A percentile compares a stretch with the other conserved stretches of the same genome.
phyloP scores from a whole-genome alignment of 2,797 vertebrate species.

The Lateolabrax maculatus region DNA sequence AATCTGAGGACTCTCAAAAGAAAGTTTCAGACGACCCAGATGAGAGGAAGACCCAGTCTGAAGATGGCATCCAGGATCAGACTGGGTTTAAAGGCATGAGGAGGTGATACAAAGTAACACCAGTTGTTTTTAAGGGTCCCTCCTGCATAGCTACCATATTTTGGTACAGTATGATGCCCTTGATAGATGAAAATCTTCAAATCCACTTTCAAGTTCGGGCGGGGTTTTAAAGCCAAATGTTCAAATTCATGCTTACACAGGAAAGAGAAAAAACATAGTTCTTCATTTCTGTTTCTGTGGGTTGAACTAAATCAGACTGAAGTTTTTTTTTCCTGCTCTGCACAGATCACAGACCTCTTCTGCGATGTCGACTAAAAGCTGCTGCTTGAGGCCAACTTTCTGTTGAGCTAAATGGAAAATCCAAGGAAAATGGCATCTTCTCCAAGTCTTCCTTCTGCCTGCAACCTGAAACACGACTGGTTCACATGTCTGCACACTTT shows the following conservation, averaged over 20 bases:
- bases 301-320: constrained; percentile 25
- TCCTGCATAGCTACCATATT: not conserved
- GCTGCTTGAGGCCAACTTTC: constrained; percentile 33
- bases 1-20: constrained; percentile 70
- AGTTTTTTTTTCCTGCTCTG: constrained; percentile 20
- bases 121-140: not conserved
- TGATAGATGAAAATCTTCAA: not conserved
- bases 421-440: constrained; percentile 56
- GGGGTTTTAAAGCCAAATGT: not conserved
- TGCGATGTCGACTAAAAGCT: constrained; percentile 34
- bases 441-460: constrained; percentile 7
- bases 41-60: constrained; percentile 61
- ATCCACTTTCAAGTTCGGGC: not conserved
- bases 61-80: constrained; percentile 44
- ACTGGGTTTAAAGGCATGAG: constrained; percentile 32
- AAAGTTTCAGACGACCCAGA: constrained; percentile 59
- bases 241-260: not conserved
- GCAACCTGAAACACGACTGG: constrained; percentile 26
- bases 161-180: not conserved
- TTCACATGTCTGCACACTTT: constrained; percentile 5
- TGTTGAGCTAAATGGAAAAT: constrained; percentile 69
- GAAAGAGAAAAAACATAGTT: not conserved
- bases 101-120: constrained; percentile 19
- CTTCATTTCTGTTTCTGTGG: constrained; percentile 29
- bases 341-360: constrained; percentile 21